A percentile compares a stretch with the other conserved stretches of the same genome.
These are phyloP conservation scores for Papilio gigon DNA, from an alignment of 2,888 invertebrate genomes.

Conservation along the genomic window DNA sequence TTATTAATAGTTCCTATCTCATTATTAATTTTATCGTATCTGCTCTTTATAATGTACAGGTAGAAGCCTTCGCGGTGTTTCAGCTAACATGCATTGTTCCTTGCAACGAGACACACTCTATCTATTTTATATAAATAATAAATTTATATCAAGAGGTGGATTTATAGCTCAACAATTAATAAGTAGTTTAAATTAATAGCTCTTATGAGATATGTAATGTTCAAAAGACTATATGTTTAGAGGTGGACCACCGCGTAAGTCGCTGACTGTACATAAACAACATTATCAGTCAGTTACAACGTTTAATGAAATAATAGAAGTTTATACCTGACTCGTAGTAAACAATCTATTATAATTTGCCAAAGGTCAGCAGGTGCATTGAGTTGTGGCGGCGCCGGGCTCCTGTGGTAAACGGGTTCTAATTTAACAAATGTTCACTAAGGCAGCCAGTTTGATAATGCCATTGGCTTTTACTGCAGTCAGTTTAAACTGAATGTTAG, in stretches of 20 bases:
- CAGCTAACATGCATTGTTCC: no score
- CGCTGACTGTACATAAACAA: conserved; percentile 33
- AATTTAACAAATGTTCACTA: conserved; percentile 9
- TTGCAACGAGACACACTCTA: no score
- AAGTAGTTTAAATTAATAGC: no score
- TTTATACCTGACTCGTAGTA: not conserved
- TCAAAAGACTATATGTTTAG: no score
- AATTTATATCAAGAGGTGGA: no score
- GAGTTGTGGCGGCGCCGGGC: not conserved
- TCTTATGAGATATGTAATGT: no score
- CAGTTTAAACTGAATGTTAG: no score
- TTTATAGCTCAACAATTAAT: no score
- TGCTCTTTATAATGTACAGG: not conserved
- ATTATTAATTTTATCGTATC: not conserved
- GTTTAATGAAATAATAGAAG: conserved; percentile 7
- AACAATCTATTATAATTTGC: conserved; percentile 14
- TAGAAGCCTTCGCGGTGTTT: no score
- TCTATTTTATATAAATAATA: no score
- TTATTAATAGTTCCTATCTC: not conserved
- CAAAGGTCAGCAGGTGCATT: conserved; percentile 24
- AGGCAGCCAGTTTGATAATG: not conserved
- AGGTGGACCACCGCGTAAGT: no score
- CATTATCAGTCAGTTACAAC: conserved; percentile 17
- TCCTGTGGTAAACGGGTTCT: not conserved
- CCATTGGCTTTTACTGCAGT: not conserved